phyloP scores from a whole-genome alignment of 2,888 invertebrate species.

The Epiblema foenella region DNA sequence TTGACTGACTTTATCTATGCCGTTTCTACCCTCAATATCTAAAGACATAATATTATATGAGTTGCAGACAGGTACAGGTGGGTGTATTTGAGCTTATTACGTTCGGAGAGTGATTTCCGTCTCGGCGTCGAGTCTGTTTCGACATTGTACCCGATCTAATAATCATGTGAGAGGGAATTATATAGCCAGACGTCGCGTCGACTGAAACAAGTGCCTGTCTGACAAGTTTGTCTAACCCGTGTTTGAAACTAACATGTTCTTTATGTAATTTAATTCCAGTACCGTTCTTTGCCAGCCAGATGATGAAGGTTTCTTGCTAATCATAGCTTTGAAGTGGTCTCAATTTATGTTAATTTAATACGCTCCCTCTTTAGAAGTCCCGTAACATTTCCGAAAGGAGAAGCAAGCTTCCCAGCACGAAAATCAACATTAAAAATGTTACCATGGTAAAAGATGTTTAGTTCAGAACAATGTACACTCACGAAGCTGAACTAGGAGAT shows the following conservation, averaged over 20 bases:
- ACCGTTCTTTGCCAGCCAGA: slow-evolving; percentile 27
- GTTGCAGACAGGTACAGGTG: slow-evolving; percentile 32
- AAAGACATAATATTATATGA: slow-evolving; percentile 7
- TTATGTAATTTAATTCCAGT: slow-evolving; percentile 37
- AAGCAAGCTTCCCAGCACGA: slow-evolving; percentile 8
- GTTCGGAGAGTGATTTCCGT: slow-evolving; percentile 34
- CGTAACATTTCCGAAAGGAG: slow-evolving; percentile 3
- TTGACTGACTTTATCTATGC: neutral
- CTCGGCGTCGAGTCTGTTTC: slow-evolving; percentile 33
- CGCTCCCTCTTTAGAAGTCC: neutral
- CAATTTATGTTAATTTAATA: slow-evolving; percentile 31
- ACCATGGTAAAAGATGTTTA: neutral
- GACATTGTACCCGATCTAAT: slow-evolving; percentile 39
- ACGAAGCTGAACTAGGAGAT: slow-evolving; percentile 54
- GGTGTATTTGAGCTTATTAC: slow-evolving; percentile 35
- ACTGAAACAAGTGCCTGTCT: slow-evolving; percentile 57
- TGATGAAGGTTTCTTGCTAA: slow-evolving; percentile 35
- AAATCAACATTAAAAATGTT: slow-evolving; percentile 22
- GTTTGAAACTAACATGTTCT: slow-evolving; percentile 43
- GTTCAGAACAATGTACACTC: slow-evolving; percentile 47
- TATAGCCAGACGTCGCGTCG: slow-evolving; percentile 49
- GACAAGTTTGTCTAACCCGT: slow-evolving; percentile 57
- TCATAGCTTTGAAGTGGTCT: slow-evolving; percentile 34
- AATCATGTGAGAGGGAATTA: slow-evolving; percentile 45
- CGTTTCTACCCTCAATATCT: slow-evolving; percentile 4